Evolutionary conservation across 2,888 invertebrate species (phyloP), one percentile per base, ranked within the genome.

Genomic region (Crocallis elinguaria): DNA sequence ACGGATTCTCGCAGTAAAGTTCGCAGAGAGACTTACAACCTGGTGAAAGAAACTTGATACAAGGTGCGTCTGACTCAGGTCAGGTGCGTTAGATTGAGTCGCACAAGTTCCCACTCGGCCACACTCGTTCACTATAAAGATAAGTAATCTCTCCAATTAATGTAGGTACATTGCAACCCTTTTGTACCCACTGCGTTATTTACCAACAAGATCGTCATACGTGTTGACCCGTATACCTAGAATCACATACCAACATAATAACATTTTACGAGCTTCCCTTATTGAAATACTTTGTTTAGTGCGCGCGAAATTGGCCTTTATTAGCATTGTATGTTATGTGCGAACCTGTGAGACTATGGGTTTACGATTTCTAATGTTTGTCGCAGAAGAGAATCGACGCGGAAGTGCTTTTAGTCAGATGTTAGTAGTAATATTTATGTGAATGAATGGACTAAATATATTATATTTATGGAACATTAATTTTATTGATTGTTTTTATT

Each of bases 281-380:
- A 64, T 61, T 65, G 62, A 65, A 63, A 61, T 60, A 59, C 57
- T 63, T 63, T 56, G 60, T 64, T 61, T 55, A 60, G 54, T 46
- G 44, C 61, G 60, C 44, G 55, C 43, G 16, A 65, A 56, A 60
- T 53, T 62, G 59, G 52, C 35, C 49, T 51, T 58, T 67, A 62
- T 61, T 50, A 60, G 50, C 59, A 33, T 58, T 57, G 55, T 63
- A 46, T 42, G 41, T 42, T 43, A 46, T 41, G 39, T 50, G 49
- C 43, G 11, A 27, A 52, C 44, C 27, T 45, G 46, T 49, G 42
- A n/a, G n/a, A 27, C 37, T 33, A 35, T 49, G 23, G 39, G n/a
- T 32, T 56, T 44, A 43, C 36, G 49, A 35, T 54, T 44, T 27
- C 35, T 17, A 29, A 42, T 27, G 44, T 46, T 27, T 45, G 55